Evolutionary conservation across 1,140 invertebrate species (phyloP).

Genomic region (Drosophila varians): DNA sequence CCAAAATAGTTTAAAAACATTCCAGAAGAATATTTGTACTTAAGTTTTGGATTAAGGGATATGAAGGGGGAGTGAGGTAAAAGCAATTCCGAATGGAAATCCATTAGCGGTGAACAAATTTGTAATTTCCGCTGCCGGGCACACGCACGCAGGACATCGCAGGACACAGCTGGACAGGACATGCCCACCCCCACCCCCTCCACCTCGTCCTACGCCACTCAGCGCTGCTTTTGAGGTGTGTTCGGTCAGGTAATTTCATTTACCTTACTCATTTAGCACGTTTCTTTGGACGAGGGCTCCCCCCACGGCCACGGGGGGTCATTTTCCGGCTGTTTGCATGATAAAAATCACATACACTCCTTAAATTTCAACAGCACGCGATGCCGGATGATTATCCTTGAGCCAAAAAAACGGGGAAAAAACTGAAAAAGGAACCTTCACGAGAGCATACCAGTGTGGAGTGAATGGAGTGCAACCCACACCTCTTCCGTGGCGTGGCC

Average conservation of each 20-base stretch:
- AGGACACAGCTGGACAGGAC: constrained; percentile 49
- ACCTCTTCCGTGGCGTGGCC: constrained; percentile 23
- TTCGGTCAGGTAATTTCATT: constrained; percentile 78
- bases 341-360: constrained; percentile 84
- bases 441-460: constrained; percentile 2
- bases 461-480: constrained; percentile 16
- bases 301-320: constrained; percentile 34
- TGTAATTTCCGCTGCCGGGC: constrained; percentile 79
- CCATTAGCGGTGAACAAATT: constrained; percentile 79
- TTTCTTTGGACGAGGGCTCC: constrained; percentile 41
- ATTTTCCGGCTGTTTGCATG: constrained; percentile 80
- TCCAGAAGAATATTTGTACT: constrained; percentile 2
- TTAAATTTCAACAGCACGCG: constrained; percentile 81
- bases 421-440: not conserved
- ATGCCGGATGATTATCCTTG: constrained; percentile 83
- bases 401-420: constrained; percentile 52
- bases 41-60: constrained; percentile 12
- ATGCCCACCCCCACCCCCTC: not conserved
- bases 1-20: not conserved
- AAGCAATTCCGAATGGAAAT: constrained; percentile 78
- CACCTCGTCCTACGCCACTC: not conserved
- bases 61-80: constrained; percentile 8
- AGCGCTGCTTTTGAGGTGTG: constrained; percentile 68
- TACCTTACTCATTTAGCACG: constrained; percentile 80
- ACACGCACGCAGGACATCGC: constrained; percentile 49